phyloP scores from a whole-genome alignment of 2,797 vertebrate species.

The Cheirogaleus major region DNA sequence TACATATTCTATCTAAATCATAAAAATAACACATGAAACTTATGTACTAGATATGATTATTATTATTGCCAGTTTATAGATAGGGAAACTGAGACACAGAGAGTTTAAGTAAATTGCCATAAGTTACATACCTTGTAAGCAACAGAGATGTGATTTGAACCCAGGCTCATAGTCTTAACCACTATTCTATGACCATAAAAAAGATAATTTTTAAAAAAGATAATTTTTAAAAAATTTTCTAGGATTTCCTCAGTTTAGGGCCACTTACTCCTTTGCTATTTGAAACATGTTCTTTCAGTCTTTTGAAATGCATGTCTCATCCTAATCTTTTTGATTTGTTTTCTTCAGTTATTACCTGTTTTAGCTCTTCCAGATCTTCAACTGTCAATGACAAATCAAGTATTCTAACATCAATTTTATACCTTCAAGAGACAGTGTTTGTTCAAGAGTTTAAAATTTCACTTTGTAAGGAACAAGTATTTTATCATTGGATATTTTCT shows the following conservation, averaged over 20 bases:
- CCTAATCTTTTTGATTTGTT: neutral
- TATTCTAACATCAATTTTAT: neutral
- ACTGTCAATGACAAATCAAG: neutral
- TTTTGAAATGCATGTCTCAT: neutral
- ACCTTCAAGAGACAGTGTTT: neutral
- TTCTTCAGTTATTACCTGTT: neutral
- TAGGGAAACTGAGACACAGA: neutral
- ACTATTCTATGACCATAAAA: neutral
- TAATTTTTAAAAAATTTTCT: neutral
- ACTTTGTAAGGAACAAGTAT: neutral
- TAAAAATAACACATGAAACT: neutral
- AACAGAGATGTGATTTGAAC: neutral
- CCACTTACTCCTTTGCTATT: neutral
- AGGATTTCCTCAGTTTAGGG: neutral
- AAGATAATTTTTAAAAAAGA: neutral
- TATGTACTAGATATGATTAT: neutral
- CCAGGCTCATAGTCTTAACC: neutral
- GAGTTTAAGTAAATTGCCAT: neutral
- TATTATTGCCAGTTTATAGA: neutral
- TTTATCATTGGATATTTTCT: neutral
- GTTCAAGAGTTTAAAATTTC: neutral
- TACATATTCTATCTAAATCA: neutral
- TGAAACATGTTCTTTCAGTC: neutral
- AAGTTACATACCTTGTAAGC: neutral
- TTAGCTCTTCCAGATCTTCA: neutral